Percentiles rank a stretch among this genome's conserved stretches.
These are phyloP conservation scores for Drosophila nikananu DNA, from an alignment of 1,140 invertebrate genomes.

Conservation along the genomic window DNA sequence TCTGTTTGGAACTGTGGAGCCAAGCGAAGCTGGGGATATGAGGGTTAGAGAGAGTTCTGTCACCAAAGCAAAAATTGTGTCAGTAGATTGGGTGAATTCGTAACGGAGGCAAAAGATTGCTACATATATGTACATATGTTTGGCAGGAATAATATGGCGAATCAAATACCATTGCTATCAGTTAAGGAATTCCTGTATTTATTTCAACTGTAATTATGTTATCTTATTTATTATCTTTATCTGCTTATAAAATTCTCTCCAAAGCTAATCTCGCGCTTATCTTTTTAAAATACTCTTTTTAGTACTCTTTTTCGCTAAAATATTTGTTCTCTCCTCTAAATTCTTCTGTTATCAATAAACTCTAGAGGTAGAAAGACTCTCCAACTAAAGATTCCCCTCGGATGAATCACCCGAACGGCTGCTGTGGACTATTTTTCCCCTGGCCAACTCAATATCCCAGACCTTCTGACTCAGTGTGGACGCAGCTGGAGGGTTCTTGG, in stretches of 20 bases:
- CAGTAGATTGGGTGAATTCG: slow-evolving; percentile 10
- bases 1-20: background rate
- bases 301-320: background rate
- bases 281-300: no score
- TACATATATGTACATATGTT: background rate
- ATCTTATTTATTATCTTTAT: background rate
- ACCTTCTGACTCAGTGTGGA: slow-evolving; percentile 43
- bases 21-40: slow-evolving; percentile 28
- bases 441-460: background rate
- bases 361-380: background rate
- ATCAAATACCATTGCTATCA: background rate
- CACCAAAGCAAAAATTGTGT: slow-evolving; percentile 18
- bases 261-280: slow-evolving; percentile 1
- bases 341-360: slow-evolving; percentile 2
- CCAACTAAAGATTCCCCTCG: background rate
- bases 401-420: slow-evolving; percentile 23
- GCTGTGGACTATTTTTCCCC: slow-evolving; percentile 10
- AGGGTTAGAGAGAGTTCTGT: slow-evolving; percentile 18
- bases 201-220: background rate
- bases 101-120: background rate
- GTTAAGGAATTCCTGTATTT: background rate
- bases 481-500: slow-evolving; percentile 40
- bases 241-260: background rate
- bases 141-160: background rate
- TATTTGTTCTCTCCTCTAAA: background rate